These are phyloP conservation scores for Platerodrilus igneus DNA, from an alignment of 2,888 invertebrate genomes.

Conservation along the genomic window DNA sequence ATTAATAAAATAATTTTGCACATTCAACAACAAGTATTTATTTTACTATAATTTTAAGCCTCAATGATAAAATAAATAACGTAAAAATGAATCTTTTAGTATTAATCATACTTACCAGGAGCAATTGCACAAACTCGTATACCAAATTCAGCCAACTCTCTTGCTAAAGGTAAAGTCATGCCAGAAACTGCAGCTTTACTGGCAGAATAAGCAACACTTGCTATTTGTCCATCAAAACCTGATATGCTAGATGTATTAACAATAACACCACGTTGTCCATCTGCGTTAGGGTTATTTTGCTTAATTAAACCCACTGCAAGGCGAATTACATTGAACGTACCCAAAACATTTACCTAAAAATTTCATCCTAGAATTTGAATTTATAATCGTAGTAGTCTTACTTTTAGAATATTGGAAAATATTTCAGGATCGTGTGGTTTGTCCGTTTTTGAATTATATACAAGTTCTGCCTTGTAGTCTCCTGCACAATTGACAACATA, in stretches of 20 bases:
- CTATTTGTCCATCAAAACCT: conserved; percentile 94
- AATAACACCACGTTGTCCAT: conserved; percentile 89
- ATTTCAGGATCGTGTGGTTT: conserved; percentile 66
- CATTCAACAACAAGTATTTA: too few relatives aligned
- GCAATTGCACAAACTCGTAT: conserved; percentile 78
- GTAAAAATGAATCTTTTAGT: too few relatives aligned
- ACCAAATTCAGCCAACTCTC: conserved; percentile 79
- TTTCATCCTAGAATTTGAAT: too few relatives aligned
- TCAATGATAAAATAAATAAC: too few relatives aligned
- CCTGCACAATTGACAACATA: conserved; percentile 94
- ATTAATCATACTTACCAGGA: conserved; percentile 67
- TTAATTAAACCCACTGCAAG: conserved; percentile 78
- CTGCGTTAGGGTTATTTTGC: conserved; percentile 71
- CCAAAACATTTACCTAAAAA: conserved; percentile 78
- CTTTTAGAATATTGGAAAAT: conserved; percentile 69
- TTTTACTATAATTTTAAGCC: too few relatives aligned
- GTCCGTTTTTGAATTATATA: conserved; percentile 84
- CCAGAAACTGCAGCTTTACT: conserved; percentile 89
- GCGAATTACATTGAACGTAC: conserved; percentile 91
- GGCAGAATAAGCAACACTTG: conserved; percentile 90
- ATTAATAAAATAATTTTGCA: too few relatives aligned
- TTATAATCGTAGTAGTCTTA: too few relatives aligned
- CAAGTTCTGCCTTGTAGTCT: conserved; percentile 76
- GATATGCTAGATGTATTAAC: conserved; percentile 94
- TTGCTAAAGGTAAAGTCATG: conserved; percentile 93